These are phyloP conservation scores for Papilio machaon DNA, from an alignment of 1,140 invertebrate species.

Conservation along the genomic window DNA sequence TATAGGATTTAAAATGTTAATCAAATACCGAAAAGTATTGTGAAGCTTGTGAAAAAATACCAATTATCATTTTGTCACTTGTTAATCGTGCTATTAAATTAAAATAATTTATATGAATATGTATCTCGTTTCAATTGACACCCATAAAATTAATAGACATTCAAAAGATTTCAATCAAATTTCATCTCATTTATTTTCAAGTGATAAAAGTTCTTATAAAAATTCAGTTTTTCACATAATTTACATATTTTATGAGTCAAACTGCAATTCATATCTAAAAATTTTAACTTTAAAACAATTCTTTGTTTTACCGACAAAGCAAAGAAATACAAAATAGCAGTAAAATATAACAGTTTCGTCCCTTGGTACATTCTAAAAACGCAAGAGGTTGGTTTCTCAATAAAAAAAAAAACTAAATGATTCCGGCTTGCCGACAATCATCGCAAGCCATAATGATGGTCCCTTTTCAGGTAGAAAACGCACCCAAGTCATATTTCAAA, in stretches of 20 bases:
- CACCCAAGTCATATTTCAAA: conserved; percentile 77
- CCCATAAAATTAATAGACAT: not conserved
- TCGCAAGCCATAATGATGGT: conserved; percentile 71
- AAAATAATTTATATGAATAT: conserved; percentile 38
- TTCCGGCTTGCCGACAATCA: conserved; percentile 75
- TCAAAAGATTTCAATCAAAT: not conserved
- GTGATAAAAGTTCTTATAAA: too few species aligned
- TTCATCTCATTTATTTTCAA: too few species aligned
- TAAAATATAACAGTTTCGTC: conserved; percentile 24
- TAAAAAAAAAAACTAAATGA: conserved; percentile 69
- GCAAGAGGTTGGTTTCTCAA: conserved; percentile 14
- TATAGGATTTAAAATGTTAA: conserved; percentile 30
- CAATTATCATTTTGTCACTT: conserved; percentile 32
- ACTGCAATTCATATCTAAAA: not conserved
- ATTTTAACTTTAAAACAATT: not conserved
- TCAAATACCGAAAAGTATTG: conserved; percentile 36
- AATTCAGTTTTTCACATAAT: not conserved
- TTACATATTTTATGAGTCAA: not conserved
- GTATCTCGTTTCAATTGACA: conserved; percentile 21
- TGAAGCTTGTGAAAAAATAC: conserved; percentile 33
- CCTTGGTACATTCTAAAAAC: conserved; percentile 9
- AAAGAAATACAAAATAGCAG: conserved; percentile 21
- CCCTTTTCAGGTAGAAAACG: conserved; percentile 76
- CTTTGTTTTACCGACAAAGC: conserved; percentile 2
- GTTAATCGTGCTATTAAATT: conserved; percentile 39